Evolutionary conservation across 2,113 vertebrate species (phyloP).

Genomic region (Pseudopodoces humilis): DNA sequence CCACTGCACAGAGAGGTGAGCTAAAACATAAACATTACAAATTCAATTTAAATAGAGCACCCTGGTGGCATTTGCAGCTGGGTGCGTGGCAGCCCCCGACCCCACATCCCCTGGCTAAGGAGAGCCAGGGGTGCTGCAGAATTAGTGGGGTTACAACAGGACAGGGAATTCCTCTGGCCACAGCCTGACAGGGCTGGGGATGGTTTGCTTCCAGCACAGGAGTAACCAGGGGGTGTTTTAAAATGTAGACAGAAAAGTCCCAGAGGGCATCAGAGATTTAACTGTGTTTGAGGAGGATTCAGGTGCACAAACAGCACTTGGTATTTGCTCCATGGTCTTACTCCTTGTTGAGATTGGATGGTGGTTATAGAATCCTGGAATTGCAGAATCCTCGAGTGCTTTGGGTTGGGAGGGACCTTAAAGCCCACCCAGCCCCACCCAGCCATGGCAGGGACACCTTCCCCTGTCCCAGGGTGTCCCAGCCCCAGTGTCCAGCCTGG

Average conservation of each 20-base stretch:
- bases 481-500: background rate
- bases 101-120: fast-evolving
- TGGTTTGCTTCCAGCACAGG: background rate
- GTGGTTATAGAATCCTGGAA: fast-evolving
- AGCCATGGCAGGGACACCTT: background rate
- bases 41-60: background rate
- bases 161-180: background rate
- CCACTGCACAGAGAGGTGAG: background rate
- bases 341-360: fast-evolving
- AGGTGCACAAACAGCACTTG: background rate
- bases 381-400: background rate
- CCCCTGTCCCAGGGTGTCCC: background rate
- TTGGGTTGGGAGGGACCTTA: background rate
- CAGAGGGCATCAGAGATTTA: background rate
- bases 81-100: background rate
- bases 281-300: background rate
- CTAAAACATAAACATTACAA: background rate
- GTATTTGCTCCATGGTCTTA: background rate
- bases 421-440: fast-evolving
- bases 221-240: background rate
- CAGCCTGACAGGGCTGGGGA: background rate
- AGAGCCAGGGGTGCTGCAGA: background rate
- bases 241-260: background rate
- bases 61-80: background rate
- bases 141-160: fast-evolving